These are phyloP conservation scores for Hippocampus kuda DNA, from an alignment of 2,797 vertebrate species.

Conservation along the genomic window DNA sequence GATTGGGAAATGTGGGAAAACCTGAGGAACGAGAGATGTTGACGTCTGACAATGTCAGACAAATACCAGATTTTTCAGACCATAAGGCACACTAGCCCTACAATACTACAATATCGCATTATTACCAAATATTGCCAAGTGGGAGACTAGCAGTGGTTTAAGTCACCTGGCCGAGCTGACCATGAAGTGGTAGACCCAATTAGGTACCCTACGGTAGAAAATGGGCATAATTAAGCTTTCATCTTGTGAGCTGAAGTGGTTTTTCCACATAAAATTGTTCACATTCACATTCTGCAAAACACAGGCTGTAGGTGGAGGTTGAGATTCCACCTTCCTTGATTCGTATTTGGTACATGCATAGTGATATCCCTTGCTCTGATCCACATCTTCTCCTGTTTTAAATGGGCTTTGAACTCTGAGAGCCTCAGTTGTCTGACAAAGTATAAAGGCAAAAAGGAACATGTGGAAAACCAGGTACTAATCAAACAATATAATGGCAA, in stretches of 20 bases:
- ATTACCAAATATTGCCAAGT: not conserved
- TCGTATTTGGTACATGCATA: constrained; percentile 27
- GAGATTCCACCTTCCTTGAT: constrained; percentile 38
- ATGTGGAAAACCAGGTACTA: constrained; percentile 33
- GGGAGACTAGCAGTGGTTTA: not conserved
- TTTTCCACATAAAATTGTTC: not conserved
- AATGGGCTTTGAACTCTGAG: constrained; percentile 26
- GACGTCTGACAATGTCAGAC: constrained; percentile 30
- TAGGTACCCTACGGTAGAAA: not conserved
- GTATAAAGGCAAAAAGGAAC: constrained; percentile 21
- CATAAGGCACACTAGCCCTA: not conserved
- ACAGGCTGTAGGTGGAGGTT: constrained; percentile 36
- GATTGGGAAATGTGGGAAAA: constrained; percentile 47
- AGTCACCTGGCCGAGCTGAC: not conserved
- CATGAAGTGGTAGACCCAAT: not conserved
- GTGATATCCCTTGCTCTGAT: constrained; percentile 32
- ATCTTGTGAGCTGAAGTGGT: not conserved
- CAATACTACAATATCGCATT: not conserved
- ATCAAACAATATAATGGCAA: constrained; percentile 28
- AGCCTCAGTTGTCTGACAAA: constrained; percentile 30
- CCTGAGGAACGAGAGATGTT: constrained; percentile 32
- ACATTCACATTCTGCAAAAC: constrained; percentile 35
- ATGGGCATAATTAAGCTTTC: not conserved
- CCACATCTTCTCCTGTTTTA: constrained; percentile 24
- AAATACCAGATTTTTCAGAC: too few species aligned